Evolutionary conservation across 2,888 invertebrate species (phyloP), one percentile per base, ranked within the genome.

Genomic region (Sisyra terminalis): DNA sequence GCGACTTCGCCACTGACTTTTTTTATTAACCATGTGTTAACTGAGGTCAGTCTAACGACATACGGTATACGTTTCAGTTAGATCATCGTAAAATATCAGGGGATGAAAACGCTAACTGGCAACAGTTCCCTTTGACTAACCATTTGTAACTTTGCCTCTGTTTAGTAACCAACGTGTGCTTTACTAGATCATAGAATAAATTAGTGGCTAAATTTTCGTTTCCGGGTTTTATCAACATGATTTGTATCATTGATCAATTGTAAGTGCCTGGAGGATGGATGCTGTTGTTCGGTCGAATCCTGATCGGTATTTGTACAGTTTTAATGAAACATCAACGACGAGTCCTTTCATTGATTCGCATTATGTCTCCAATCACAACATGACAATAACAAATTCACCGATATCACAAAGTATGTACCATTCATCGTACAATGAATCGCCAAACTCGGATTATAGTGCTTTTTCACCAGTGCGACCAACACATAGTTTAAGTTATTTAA

Each of bases 1-100:
- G 40, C 40, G 40, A 40, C 16, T 30, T 37, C 37, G 16, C 18
- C 30, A 34, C 34, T 39, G 10, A 39, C 39, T 39, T 39, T 42
- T 35, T 37, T 37, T 37, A 37, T 37, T 42, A 42, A 34, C 42
- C 42, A 42, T 42, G 42, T 42, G 35, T 35, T 42, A 42, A 42
- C 35, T 42, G 18, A 42, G 34, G 42, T 35, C 42, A 42, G 42
- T 42, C 42, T 40, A 40, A 29, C 38, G 38, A 38, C 18, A 38
- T 18, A 38, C 38, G 38, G 38, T 38, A 14, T n/a, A 24, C 24
- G 24, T 24, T 24, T 24, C 24, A 24, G 24, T 24, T 24, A 24
- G 24, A 24, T 24, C 24, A 24, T 24, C 24, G 24, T 24, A 5
- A 24, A n/a, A 24, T 24, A 24, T 24, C 24, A 24, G 24, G 24